Evolutionary conservation across 2,113 vertebrate species (phyloP).

Genomic region (Antennarius striatus): DNA sequence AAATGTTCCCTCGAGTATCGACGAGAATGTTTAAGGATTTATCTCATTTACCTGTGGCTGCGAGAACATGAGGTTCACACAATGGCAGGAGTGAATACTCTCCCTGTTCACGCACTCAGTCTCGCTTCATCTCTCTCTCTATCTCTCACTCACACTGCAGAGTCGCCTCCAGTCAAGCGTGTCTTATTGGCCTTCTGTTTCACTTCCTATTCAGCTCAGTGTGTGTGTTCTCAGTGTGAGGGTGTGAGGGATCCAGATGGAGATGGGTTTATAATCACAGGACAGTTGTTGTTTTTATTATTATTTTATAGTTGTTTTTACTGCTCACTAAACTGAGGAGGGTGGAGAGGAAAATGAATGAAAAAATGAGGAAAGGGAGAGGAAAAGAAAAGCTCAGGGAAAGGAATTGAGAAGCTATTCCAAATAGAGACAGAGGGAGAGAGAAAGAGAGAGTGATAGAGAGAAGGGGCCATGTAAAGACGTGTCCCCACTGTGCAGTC

Average conservation of each 20-base stretch:
- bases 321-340: slow-evolving; percentile 64
- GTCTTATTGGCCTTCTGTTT: slow-evolving; percentile 73
- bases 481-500: too few relatives aligned
- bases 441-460: not conserved
- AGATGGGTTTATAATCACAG: slow-evolving; percentile 70
- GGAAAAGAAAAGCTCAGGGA: not conserved
- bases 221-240: slow-evolving; percentile 30
- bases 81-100: slow-evolving; percentile 49
- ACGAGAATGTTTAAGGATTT: slow-evolving; percentile 42
- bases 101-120: slow-evolving; percentile 30
- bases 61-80: slow-evolving; percentile 49
- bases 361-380: not conserved
- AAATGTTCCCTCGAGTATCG: slow-evolving; percentile 29
- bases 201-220: slow-evolving; percentile 59
- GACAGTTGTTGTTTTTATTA: slow-evolving; percentile 73
- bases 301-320: slow-evolving; percentile 69
- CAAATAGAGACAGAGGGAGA: not conserved
- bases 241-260: slow-evolving; percentile 65
- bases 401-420: not conserved
- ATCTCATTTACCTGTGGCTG: slow-evolving; percentile 42
- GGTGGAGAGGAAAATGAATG: not conserved
- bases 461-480: not conserved
- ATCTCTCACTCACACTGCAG: slow-evolving; percentile 23
- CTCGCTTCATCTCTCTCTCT: slow-evolving; percentile 38
- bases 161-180: slow-evolving; percentile 66